Evolutionary conservation across 2,888 invertebrate genomes (phyloP), one percentile per base, ranked within the genome.

Genomic region (Seladonia tumulorum): DNA sequence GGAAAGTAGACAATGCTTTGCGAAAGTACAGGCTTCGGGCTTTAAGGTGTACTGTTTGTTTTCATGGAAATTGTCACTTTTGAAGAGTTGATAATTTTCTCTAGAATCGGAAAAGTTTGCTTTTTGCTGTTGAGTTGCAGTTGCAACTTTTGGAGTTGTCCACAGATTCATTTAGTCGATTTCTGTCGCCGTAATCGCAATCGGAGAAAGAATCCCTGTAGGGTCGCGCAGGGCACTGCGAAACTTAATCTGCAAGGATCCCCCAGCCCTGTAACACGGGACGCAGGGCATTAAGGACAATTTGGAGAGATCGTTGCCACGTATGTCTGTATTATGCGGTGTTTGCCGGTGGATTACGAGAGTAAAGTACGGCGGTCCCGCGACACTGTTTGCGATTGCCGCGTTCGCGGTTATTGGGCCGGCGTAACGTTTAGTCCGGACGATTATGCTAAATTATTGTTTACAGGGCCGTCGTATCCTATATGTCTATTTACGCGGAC

Each of bases 401-500:
- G 88, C 90, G 91, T 92, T 91, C 92, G 92, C 88, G 93, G 93
- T 93, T 93, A 93, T 93, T 93, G 92, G 92, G 89, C 92, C 83
- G 87, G 87, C 88, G 89, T 88, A 87, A 87, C 91, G 89, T 91
- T 92, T 92, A 89, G 88, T 90, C 86, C 87, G 81, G 82, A 91
- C 91, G 91, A 93, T 93, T 93, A 93, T 92, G 91, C 93, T 93
- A 92, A 93, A 92, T 93, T 93, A 93, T 93, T 91, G 93, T 92
- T 91, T 90, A 89, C 92, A 88, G 87, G 86, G 87, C 35, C 66
- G 77, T 89, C 84, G 82, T 90, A 88, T 89, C 86, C 89, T 90
- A 90, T 92, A 91, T 92, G 90, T 91, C 90, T 88, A 88, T 91
- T 90, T 89, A 81, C 88, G 81, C 57, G 57, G 75, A 84, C 86